Conservation (phyloP, 2,797 vertebrate genomes). For the Buphagus erythrorhynchus region DNA sequence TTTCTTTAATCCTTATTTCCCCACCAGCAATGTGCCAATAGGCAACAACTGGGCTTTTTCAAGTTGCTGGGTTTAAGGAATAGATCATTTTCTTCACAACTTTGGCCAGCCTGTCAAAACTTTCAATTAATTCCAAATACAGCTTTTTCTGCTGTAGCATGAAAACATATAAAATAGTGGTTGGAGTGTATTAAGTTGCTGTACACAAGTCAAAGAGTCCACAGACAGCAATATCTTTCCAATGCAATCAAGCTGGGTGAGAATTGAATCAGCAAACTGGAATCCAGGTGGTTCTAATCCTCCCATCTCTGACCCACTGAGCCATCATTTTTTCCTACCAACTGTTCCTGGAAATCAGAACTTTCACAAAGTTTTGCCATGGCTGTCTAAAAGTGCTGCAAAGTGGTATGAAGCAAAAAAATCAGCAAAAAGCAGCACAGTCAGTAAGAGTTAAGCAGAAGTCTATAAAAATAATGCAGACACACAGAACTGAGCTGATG, state of each 20-base stretch:
- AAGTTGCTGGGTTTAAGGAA: neutral
- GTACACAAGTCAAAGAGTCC: neutral
- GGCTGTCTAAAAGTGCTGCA: neutral
- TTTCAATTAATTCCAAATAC: neutral
- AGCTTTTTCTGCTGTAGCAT: neutral
- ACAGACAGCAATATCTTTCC: neutral
- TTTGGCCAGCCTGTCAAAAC: neutral
- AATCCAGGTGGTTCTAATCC: neutral
- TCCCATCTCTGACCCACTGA: neutral
- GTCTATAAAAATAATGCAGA: neutral
- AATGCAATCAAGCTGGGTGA: neutral
- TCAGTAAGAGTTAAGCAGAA: neutral
- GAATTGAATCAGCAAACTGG: neutral
- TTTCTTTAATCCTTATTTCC: neutral
- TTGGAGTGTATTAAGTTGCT: neutral
- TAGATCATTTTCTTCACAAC: neutral
- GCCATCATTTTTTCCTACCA: neutral
- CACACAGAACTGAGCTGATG: neutral
- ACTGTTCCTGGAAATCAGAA: neutral
- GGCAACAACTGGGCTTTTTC: neutral
- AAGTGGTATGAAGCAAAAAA: neutral
- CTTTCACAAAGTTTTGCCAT: neutral
- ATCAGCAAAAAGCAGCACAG: neutral
- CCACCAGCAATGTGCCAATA: neutral
- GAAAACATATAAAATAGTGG: neutral